Evolutionary conservation across 2,113 vertebrate genomes (phyloP), one percentile per base, ranked within the genome.

Genomic region (Melanotaenia duboulayi): DNA sequence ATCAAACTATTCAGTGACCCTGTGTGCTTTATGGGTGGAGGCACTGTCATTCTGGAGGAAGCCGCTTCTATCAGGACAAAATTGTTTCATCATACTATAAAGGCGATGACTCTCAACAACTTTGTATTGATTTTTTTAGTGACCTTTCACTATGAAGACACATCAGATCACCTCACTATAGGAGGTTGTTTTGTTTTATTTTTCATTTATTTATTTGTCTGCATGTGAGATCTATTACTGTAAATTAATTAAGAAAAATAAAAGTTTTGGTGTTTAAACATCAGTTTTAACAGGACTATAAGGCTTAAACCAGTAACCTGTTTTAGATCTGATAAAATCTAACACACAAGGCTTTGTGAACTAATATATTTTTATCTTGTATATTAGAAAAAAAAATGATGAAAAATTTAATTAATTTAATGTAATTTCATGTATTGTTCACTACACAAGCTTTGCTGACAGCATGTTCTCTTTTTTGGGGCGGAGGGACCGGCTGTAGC

Each of bases 401-500:
- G n/a, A n/a, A n/a, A n/a, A n/a, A n/a, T n/a, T n/a, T n/a, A n/a
- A n/a, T n/a, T n/a, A n/a, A 39, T 2, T 9, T 39, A 39, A 39
- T 39, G 11, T 39, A 4, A 9, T 11, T 11, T 39, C 9, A 9
- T 6, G 2, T 39, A 39, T 39, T 9, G 8, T 39, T 39, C 37
- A 39, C 2, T 11, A 39, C 35, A 35, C 9, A 35, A 35, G 4
- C 9, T 35, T 5, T 35, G 35, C 35, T 5, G 35, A 9, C 35
- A 35, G 35, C 35, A 39, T 39, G 37, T 85, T 58, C 76, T n/a
- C n/a, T n/a, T n/a, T n/a, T n/a, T n/a, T n/a, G n/a, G n/a, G 75
- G 82, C 63, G 74, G 60, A 54, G 62, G 78, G 66, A 68, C 70
- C 61, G 82, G 71, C 83, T 74, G 70, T 77, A 80, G 58, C 12